Conservation (phyloP, 2,797 vertebrate genomes). For the Atherinosoma microstoma region DNA sequence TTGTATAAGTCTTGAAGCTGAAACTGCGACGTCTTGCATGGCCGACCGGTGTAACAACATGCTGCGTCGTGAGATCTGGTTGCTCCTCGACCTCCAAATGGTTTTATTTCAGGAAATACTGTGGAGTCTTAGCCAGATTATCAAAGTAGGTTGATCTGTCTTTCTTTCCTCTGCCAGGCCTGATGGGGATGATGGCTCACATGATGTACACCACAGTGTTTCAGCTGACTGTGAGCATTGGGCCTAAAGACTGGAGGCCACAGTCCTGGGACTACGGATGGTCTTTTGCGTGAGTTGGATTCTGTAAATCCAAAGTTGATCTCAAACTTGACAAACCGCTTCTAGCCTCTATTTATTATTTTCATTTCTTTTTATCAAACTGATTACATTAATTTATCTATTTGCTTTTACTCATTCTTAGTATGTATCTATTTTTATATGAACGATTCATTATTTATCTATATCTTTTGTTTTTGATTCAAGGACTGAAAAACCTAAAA, state of each 20-base stretch:
- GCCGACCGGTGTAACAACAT: not conserved
- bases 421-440: too few species aligned
- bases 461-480: too few species aligned
- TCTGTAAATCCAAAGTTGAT: not conserved
- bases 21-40: too few species aligned
- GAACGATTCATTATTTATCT: too few species aligned
- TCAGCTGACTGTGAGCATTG: slow-evolving; percentile 86
- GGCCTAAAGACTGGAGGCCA: slow-evolving; percentile 87
- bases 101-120: not conserved
- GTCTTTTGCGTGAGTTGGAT: slow-evolving; percentile 84
- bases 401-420: too few species aligned
- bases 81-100: not conserved
- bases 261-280: slow-evolving; percentile 87
- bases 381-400: too few species aligned
- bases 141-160: not conserved
- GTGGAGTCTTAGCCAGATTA: not conserved
- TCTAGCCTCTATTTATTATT: too few species aligned
- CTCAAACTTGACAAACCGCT: too few species aligned
- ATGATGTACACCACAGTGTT: slow-evolving; percentile 89
- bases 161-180: slow-evolving; percentile 60
- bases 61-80: too few species aligned
- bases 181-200: slow-evolving; percentile 88
- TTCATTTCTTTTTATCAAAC: too few species aligned
- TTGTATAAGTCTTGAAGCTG: too few species aligned
- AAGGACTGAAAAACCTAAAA: too few species aligned